phyloP scores from a whole-genome alignment of 1,140 invertebrate species.

The Cydia pomonella region DNA sequence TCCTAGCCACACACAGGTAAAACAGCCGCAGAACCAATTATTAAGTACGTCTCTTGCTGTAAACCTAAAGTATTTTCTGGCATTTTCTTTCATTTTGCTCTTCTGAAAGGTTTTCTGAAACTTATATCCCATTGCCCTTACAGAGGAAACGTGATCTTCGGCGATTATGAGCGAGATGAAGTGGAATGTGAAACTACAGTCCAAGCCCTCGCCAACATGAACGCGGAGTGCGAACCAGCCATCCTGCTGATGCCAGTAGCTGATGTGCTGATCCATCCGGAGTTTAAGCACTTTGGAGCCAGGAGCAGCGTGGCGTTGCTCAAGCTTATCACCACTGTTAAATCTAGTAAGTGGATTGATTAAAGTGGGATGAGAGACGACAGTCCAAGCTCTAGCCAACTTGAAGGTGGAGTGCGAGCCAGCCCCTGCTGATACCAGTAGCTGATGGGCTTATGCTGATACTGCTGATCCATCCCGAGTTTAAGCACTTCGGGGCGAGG shows the following conservation, averaged over 20 bases:
- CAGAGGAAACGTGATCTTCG: slow-evolving; percentile 67
- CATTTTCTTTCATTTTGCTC: too few relatives aligned
- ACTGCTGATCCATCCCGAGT: slow-evolving; percentile 68
- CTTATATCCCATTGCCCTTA: not conserved
- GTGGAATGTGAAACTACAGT: slow-evolving; percentile 53
- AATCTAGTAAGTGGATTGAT: slow-evolving; percentile 53
- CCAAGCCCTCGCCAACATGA: slow-evolving; percentile 51
- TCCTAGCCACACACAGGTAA: too few relatives aligned
- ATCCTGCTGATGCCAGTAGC: slow-evolving; percentile 66
- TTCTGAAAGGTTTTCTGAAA: not conserved
- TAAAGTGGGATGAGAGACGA: slow-evolving; percentile 52
- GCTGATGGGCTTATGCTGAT: too few relatives aligned
- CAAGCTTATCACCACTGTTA: slow-evolving; percentile 57
- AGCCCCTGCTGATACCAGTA: slow-evolving; percentile 62
- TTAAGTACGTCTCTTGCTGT: too few relatives aligned
- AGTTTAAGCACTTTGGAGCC: slow-evolving; percentile 66
- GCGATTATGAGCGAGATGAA: slow-evolving; percentile 69
- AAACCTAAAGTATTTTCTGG: too few relatives aligned
- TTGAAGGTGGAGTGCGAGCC: slow-evolving; percentile 60
- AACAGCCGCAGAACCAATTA: too few relatives aligned
- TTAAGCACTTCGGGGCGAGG: slow-evolving; percentile 61
- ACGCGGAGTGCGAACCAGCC: slow-evolving; percentile 57
- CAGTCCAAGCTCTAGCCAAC: slow-evolving; percentile 48
- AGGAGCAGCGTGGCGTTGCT: slow-evolving; percentile 61
- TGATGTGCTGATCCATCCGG: slow-evolving; percentile 67